Evolutionary conservation across 2,113 vertebrate species (phyloP).

Genomic region (Takifugu flavidus): DNA sequence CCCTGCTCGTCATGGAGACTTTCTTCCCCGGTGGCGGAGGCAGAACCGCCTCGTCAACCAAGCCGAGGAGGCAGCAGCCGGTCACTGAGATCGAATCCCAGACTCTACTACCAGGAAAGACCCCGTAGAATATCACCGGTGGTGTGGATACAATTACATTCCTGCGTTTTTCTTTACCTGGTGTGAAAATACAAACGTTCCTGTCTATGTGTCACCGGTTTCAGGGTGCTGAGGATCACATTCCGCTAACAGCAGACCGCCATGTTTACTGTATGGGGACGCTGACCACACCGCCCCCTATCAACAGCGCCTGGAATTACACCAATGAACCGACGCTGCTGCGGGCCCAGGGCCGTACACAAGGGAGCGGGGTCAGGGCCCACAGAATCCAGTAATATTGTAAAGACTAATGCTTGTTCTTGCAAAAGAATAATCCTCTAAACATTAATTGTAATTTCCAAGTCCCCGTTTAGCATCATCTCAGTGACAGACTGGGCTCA

Average conservation of each 20-base stretch:
- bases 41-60: constrained; percentile 19
- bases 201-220: not conserved
- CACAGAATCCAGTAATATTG: too few relatives aligned
- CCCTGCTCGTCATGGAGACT: accelerated
- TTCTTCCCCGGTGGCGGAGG: constrained; percentile 48
- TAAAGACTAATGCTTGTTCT: too few relatives aligned
- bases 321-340: not conserved
- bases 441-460: too few relatives aligned
- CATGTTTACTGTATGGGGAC: constrained; percentile 37
- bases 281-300: constrained; percentile 38
- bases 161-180: not conserved
- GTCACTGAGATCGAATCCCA: constrained; percentile 57
- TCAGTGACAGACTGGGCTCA: too few relatives aligned
- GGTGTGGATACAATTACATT: accelerated
- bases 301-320: not conserved
- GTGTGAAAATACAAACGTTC: not conserved
- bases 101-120: not conserved
- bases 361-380: too few relatives aligned
- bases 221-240: constrained; percentile 7
- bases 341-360: too few relatives aligned
- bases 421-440: too few relatives aligned
- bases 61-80: not conserved
- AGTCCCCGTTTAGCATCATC: too few relatives aligned
- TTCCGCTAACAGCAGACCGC: constrained; percentile 34
- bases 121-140: accelerated